Evolutionary conservation across 2,888 invertebrate genomes (phyloP), one percentile per base, ranked within the genome.

Genomic region (Nomada flava): DNA sequence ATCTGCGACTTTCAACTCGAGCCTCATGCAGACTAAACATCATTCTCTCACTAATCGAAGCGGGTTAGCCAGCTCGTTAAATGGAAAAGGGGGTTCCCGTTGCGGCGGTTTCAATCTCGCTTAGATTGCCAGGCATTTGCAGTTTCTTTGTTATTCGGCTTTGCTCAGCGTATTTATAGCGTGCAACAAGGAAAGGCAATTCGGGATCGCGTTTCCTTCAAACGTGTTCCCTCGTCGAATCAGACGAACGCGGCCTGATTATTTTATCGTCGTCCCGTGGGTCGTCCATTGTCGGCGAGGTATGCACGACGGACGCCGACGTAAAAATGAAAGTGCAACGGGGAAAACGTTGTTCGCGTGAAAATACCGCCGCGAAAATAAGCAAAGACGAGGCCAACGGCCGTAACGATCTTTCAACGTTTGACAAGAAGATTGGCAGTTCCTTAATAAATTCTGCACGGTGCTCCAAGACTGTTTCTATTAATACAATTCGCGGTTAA

Each of bases 311-410:
- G 29, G 7, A 29, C 29, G 29, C 29, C 5, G 7, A 7, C 29
- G 29, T 7, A 29, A 29, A 7, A 29, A 65, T 50, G 65, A 74
- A 65, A 57, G 73, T 26, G 55, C 44, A 3, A 65, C 57, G 57
- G 52, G 73, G 68, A 63, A 44, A 71, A 64, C 76, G 75, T 75
- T 62, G 69, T 62, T n/a, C 59, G 85, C 77, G 88, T 88, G 89
- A 91, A 91, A 90, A 91, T 91, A 91, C 76, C 83, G 69, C 78
- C 78, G 83, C 79, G 77, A 88, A 89, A 91, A 90, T 89, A 88
- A 91, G 85, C 90, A 87, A 83, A 83, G 42, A 74, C 78, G 65
- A 75, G 73, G 52, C n/a, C 4, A 23, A 69, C 55, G 10, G 69
- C 55, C 82, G 76, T 78, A 84, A 79, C 80, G 86, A 85, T 89